Conservation (phyloP, 2,797 vertebrate species). For the Paratrypauchen microcephalus region DNA sequence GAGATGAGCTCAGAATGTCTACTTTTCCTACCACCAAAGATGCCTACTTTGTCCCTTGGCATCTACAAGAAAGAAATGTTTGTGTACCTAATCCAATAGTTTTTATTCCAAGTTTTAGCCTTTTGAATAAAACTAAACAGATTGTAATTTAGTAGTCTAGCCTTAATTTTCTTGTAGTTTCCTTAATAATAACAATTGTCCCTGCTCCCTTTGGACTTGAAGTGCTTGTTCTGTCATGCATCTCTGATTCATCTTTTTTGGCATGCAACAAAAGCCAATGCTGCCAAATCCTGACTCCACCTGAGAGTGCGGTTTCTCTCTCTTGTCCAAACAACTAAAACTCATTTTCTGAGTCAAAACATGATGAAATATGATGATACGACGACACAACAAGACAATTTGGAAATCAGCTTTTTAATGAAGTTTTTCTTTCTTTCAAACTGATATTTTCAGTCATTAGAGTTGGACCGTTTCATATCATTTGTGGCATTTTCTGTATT, state of each 20-base stretch:
- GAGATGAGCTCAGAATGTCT: neutral
- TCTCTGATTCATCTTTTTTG: neutral
- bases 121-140: neutral
- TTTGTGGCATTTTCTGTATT: neutral
- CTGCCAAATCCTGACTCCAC: neutral
- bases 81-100: neutral
- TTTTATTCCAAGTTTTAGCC: neutral
- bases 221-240: constrained; percentile 1
- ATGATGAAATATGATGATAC: neutral
- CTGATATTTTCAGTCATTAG: neutral
- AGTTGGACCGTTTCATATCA: neutral
- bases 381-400: neutral
- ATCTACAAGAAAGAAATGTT: neutral
- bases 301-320: neutral
- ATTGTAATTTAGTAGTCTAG: neutral
- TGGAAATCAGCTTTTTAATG: neutral
- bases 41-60: neutral
- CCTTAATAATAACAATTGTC: neutral
- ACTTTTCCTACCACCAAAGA: neutral
- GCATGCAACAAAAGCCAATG: neutral
- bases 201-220: neutral
- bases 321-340: neutral
- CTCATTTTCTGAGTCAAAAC: neutral
- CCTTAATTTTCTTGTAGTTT: neutral
- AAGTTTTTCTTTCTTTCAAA: neutral